These are phyloP conservation scores for Lutraria lutraria DNA, from an alignment of 2,888 invertebrate genomes.

Conservation along the genomic window DNA sequence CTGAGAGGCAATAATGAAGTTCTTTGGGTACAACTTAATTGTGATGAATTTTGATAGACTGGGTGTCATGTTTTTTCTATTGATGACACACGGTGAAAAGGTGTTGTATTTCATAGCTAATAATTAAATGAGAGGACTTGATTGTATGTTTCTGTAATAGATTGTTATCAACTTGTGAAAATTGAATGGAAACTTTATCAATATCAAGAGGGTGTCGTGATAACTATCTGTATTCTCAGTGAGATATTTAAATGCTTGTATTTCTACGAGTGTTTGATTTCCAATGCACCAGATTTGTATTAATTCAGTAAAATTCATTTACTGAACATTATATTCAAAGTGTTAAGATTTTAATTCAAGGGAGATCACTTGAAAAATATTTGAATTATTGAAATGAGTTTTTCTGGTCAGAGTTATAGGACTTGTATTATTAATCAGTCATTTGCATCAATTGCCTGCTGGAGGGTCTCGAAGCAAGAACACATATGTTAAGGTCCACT, in stretches of 20 bases:
- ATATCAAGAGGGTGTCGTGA: neutral
- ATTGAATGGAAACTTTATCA: slow-evolving; percentile 8
- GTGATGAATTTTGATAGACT: neutral
- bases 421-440: neutral
- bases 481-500: too few species aligned
- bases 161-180: neutral
- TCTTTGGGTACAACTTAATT: neutral
- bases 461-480: too few species aligned
- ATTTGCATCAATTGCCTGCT: too few species aligned
- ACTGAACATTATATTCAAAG: neutral
- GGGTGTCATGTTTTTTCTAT: slow-evolving; percentile 18
- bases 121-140: neutral
- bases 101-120: neutral
- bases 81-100: neutral
- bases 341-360: neutral
- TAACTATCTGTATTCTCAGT: neutral
- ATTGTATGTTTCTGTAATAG: neutral
- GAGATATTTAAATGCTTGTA: neutral
- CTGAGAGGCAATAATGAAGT: slow-evolving; percentile 1
- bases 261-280: neutral
- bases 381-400: neutral
- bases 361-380: neutral
- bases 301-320: neutral
- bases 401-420: neutral
- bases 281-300: neutral